Base-by-base conservation (phyloP, 2,113 vertebrate species). In the Phylloscopus whistleri region DNA sequence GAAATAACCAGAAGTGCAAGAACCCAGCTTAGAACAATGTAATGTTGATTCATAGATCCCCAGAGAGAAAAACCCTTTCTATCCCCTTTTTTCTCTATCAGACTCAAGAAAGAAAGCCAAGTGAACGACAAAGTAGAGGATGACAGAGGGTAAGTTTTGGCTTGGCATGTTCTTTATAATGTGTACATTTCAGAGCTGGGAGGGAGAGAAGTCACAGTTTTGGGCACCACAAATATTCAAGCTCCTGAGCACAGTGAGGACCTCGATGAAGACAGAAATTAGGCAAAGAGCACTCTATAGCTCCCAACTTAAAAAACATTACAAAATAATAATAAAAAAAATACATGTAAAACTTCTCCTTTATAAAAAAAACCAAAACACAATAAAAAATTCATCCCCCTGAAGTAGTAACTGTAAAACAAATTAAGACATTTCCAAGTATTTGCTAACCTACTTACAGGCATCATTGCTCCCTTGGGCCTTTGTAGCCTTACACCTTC, bases 361-460 rank as follows among this genome's bases (percentile, higher is more conserved):
- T 56, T 59, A 13, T 20, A 79, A 83, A 37, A 37, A 39, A 39
- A 19, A 27, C n/a, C n/a, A 17, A 39, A 9, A 37, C 10, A 13
- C 79, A 77, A 78, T 22, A 69, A 83, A 91, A 69, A 87, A 77
- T 2, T 10, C 35, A 63, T 87, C 85, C 91, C 96, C 95, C 97
- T 84, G 79, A 95, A 96, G 95, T 94, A 96, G 95, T 84, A 97
- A 95, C 92, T 77, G 60, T 74, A 96, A 96, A 76, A 93, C 97
- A 95, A 97, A 98, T 98, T 97, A 98, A 98, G 98, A 98, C 97
- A 95, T 98, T 98, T 97, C 97, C 97, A 96, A 97, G 98, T 97
- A 96, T 97, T 95, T 96, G 96, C 98, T 98, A 98, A 98, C 97
- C 97, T 97, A 97, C 98, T 98, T 98, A 96, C 94, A 98, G 96